Conservation (phyloP, 2,113 vertebrate genomes). For the Ophthalmolycus amberensis region DNA sequence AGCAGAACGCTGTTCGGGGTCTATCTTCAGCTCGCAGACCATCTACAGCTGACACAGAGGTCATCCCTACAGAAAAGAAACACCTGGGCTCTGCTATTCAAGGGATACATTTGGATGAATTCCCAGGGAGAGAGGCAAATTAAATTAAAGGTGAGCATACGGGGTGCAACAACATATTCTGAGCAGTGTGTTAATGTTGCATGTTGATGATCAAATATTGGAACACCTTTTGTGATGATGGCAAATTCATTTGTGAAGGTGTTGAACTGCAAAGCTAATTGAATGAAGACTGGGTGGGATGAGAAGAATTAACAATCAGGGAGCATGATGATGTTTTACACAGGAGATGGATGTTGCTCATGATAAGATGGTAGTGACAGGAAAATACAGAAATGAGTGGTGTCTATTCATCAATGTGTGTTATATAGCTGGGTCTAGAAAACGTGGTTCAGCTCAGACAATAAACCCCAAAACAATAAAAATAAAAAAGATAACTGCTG, state of each 20-base stretch:
- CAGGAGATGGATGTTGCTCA: conserved; percentile 9
- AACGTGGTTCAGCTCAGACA: background rate
- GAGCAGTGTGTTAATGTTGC: conserved; percentile 3
- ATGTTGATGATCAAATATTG: conserved; percentile 14
- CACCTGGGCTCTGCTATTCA: conserved; percentile 24
- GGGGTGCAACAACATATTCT: background rate
- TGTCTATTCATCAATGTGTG: conserved; percentile 14
- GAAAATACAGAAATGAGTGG: conserved; percentile 11
- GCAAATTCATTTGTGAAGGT: background rate
- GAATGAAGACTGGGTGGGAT: conserved; percentile 1
- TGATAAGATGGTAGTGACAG: conserved; percentile 11
- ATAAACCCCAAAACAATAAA: conserved; percentile 17
- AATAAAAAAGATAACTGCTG: conserved; percentile 37
- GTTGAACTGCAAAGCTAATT: background rate
- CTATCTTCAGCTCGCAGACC: conserved; percentile 21
- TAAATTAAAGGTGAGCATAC: conserved; percentile 19
- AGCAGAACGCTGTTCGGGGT: conserved; percentile 12
- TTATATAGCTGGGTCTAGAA: background rate
- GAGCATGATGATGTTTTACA: conserved; percentile 13
- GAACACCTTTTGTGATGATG: background rate
- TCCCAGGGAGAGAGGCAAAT: conserved; percentile 14
- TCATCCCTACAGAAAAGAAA: conserved; percentile 36
- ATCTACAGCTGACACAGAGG: conserved; percentile 43
- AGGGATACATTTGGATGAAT: conserved; percentile 10
- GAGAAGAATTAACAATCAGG: conserved; percentile 17